Evolutionary conservation across 2,113 vertebrate genomes (phyloP).

Genomic region (Tricholaema leucomelas): DNA sequence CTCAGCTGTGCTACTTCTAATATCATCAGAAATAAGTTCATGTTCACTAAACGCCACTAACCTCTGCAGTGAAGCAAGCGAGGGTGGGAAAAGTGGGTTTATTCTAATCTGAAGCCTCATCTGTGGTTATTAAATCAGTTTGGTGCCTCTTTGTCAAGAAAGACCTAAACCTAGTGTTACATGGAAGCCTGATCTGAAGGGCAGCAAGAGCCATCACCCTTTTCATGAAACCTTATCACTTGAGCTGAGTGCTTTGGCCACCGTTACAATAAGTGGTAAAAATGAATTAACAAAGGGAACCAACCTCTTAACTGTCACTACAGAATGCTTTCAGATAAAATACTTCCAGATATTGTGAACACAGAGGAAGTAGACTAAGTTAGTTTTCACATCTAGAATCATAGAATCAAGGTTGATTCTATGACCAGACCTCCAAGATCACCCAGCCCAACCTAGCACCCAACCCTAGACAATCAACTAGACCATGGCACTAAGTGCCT

Average conservation of each 20-base stretch:
- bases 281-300: not conserved
- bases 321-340: not conserved
- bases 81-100: not conserved
- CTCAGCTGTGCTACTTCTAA: not conserved
- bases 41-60: not conserved
- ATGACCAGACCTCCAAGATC: no score
- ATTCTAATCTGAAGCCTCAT: not conserved
- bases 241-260: not conserved
- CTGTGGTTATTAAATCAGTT: slow-evolving; percentile 25
- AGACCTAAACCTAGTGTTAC: not conserved
- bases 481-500: no score
- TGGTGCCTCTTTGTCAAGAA: not conserved
- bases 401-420: no score
- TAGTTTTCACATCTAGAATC: not conserved
- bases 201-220: not conserved
- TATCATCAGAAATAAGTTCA: not conserved
- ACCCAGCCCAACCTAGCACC: no score
- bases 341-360: not conserved
- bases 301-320: not conserved
- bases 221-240: not conserved
- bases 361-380: not conserved
- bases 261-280: not conserved
- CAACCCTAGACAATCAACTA: no score
- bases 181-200: not conserved
- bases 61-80: not conserved